A percentile compares a stretch with the other conserved stretches of the same genome.
Conservation (phyloP, 2,797 vertebrate genomes). For the Takifugu rubripes region DNA sequence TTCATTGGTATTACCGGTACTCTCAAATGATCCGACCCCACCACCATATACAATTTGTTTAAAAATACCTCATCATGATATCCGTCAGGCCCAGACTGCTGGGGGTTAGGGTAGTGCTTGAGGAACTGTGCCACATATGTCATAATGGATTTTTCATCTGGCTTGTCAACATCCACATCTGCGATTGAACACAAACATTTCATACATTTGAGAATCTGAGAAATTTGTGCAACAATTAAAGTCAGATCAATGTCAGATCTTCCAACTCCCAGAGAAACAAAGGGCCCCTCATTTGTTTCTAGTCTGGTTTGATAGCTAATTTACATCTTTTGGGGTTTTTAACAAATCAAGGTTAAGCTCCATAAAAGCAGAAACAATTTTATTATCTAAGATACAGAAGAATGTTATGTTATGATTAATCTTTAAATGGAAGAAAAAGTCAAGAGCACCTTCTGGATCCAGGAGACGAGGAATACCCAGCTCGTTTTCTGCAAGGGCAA, state of each 20-base stretch:
- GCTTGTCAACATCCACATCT: constrained; percentile 99
- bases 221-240: background rate
- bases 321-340: constrained; percentile 35
- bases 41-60: background rate
- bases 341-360: constrained; percentile 41
- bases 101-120: constrained; percentile 89
- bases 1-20: no score
- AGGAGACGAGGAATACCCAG: constrained; percentile 94
- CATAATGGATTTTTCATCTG: constrained; percentile 99
- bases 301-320: constrained; percentile 26
- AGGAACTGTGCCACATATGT: constrained; percentile 98
- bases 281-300: background rate
- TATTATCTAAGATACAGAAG: background rate
- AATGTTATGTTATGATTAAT: background rate
- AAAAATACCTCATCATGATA: constrained; percentile 86
- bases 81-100: constrained; percentile 77
- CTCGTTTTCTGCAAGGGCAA: constrained; percentile 88
- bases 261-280: background rate
- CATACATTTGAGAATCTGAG: background rate
- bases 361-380: constrained; percentile 20
- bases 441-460: constrained; percentile 90
- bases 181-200: constrained; percentile 36
- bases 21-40: no score
- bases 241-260: background rate
- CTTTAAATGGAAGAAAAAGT: constrained; percentile 4